A percentile compares a stretch with the other conserved stretches of the same genome.
These are phyloP conservation scores for Eupithecia inturbata DNA, from an alignment of 2,888 invertebrate species.

Conservation along the genomic window DNA sequence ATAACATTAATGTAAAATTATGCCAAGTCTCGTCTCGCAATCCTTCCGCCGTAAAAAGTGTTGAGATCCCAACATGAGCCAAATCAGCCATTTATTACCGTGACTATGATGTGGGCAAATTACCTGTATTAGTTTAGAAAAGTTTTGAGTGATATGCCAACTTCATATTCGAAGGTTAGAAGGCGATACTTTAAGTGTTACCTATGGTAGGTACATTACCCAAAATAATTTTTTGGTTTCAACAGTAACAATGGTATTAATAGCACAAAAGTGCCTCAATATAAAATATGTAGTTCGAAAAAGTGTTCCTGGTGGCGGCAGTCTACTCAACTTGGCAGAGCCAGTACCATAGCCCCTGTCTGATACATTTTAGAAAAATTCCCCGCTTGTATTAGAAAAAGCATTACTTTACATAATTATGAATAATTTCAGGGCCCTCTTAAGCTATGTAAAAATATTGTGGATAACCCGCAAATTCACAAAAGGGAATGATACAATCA, in stretches of 20 bases:
- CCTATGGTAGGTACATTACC: background rate
- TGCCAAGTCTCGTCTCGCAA: background rate
- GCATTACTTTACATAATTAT: background rate
- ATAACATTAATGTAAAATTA: background rate
- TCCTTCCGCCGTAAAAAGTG: background rate
- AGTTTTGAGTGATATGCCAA: background rate
- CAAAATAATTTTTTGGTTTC: no score
- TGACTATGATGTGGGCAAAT: background rate
- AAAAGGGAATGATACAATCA: constrained; percentile 88
- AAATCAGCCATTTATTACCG: background rate
- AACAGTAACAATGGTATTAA: no score
- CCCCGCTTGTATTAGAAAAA: background rate
- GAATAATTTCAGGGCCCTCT: constrained; percentile 86
- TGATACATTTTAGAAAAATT: background rate
- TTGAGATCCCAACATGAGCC: background rate
- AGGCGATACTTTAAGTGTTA: background rate
- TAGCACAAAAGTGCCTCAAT: no score
- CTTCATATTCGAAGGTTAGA: background rate
- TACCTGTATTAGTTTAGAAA: background rate
- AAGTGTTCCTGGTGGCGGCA: background rate
- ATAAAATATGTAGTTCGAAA: no score
- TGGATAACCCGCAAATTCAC: constrained; percentile 86
- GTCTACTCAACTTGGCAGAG: background rate
- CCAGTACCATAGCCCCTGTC: background rate
- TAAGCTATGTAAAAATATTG: constrained; percentile 87